phyloP scores from a whole-genome alignment of 1,140 invertebrate genomes.

The Leguminivora glycinivorella region DNA sequence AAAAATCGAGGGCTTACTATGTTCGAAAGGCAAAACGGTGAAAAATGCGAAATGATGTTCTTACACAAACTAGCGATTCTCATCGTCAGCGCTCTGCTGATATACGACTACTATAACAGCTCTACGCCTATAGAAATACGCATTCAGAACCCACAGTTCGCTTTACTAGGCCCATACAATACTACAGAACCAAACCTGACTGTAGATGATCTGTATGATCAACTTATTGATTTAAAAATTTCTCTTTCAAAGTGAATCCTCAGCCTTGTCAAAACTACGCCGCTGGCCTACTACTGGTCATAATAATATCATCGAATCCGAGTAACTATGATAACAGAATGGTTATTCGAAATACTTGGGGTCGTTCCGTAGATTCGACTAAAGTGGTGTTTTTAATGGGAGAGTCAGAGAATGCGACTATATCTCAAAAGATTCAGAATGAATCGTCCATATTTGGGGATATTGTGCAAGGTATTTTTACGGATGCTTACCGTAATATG shows the following conservation, averaged over 20 bases:
- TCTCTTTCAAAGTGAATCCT: slow-evolving; percentile 80
- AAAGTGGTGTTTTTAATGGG: slow-evolving; percentile 86
- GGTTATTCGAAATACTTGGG: slow-evolving; percentile 86
- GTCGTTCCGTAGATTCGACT: slow-evolving; percentile 61
- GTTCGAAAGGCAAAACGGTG: slow-evolving; percentile 16
- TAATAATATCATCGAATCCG: slow-evolving; percentile 85
- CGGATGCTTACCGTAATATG: slow-evolving; percentile 90
- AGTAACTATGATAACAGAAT: slow-evolving; percentile 81
- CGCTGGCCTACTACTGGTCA: slow-evolving; percentile 78
- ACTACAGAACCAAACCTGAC: slow-evolving; percentile 20
- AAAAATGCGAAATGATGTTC: slow-evolving; percentile 39
- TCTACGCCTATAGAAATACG: slow-evolving; percentile 28
- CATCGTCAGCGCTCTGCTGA: slow-evolving; percentile 31
- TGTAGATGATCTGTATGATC: slow-evolving; percentile 42
- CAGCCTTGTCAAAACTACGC: slow-evolving; percentile 70
- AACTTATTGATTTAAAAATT: slow-evolving; percentile 81
- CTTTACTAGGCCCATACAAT: slow-evolving; percentile 41
- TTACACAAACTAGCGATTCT: slow-evolving; percentile 40
- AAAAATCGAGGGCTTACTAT: not conserved
- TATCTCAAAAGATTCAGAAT: slow-evolving; percentile 76
- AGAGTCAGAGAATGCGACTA: slow-evolving; percentile 60
- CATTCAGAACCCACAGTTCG: slow-evolving; percentile 42
- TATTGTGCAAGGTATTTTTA: slow-evolving; percentile 88
- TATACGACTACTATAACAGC: slow-evolving; percentile 38
- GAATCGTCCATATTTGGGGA: slow-evolving; percentile 84